phyloP scores from a whole-genome alignment of 1,140 invertebrate species.

The Rhizoglyphus robini region DNA sequence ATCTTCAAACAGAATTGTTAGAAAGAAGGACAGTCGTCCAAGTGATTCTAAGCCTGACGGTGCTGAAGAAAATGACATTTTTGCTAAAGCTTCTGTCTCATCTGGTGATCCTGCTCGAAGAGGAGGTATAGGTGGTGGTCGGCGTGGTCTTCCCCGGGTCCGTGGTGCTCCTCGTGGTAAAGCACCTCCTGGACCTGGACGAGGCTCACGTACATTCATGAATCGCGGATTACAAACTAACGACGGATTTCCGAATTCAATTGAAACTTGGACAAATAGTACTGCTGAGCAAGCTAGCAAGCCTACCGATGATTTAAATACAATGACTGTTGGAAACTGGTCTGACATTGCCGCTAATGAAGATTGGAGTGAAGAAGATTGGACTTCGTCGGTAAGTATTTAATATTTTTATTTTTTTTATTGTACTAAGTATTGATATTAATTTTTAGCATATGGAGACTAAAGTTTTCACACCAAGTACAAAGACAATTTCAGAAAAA shows the following conservation, averaged over 20 bases:
- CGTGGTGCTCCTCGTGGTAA: background rate
- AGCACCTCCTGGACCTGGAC: background rate
- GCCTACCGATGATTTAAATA: slow-evolving; percentile 28
- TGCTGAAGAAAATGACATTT: background rate
- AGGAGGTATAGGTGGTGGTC: background rate
- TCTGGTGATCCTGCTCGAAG: background rate
- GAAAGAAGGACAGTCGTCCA: slow-evolving; percentile 8
- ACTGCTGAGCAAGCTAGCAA: slow-evolving; percentile 32
- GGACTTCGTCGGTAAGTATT: slow-evolving; percentile 57
- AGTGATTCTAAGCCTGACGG: background rate
- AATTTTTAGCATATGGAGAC: slow-evolving; percentile 56
- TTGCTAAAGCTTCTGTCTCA: background rate
- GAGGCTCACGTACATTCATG: background rate
- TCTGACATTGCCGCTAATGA: slow-evolving; percentile 45
- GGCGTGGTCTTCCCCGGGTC: background rate
- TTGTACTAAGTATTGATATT: slow-evolving; percentile 1
- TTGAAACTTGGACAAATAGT: slow-evolving; percentile 50
- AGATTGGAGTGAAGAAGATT: slow-evolving; percentile 90
- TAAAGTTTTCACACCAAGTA: slow-evolving; percentile 77
- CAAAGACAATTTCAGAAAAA: slow-evolving; percentile 26
- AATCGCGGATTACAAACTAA: slow-evolving; percentile 23
- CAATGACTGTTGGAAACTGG: slow-evolving; percentile 34
- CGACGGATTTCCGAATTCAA: slow-evolving; percentile 29
- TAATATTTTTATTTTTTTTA: background rate
- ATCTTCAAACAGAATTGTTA: background rate